phyloP scores from a whole-genome alignment of 2,888 invertebrate genomes.

The Deilephila porcellus region DNA sequence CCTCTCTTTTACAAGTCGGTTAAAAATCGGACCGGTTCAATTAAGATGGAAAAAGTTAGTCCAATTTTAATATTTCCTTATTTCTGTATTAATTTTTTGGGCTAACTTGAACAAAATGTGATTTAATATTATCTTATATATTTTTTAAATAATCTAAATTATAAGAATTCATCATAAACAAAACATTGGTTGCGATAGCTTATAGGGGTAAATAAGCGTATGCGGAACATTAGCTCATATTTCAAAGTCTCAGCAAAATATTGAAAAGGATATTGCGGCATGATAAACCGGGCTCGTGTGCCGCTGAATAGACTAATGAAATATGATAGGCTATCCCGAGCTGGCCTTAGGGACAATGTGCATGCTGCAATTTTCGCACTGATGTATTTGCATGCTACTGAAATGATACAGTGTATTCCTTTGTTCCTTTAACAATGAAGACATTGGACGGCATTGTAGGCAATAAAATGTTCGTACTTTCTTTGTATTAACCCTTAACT shows the following conservation, averaged over 20 bases:
- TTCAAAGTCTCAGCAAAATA: background rate
- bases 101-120: too few species aligned
- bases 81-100: too few species aligned
- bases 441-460: conserved; percentile 14
- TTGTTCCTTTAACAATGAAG: conserved; percentile 26
- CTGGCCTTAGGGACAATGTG: conserved; percentile 20
- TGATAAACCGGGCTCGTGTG: background rate
- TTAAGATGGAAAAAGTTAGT: too few species aligned
- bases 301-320: conserved; percentile 20
- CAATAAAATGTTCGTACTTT: conserved; percentile 6
- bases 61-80: too few species aligned
- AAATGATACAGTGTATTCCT: conserved; percentile 19
- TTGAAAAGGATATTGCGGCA: background rate
- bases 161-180: too few species aligned
- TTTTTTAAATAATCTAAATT: too few species aligned
- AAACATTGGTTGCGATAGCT: background rate
- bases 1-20: too few species aligned
- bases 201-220: background rate
- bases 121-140: too few species aligned
- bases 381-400: conserved; percentile 22
- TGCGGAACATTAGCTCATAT: background rate
- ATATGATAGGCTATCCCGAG: conserved; percentile 22
- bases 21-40: too few species aligned
- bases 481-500: too few species aligned
- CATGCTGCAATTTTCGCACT: background rate